A percentile compares a stretch with the other conserved stretches of the same genome.
phyloP scores from a whole-genome alignment of 2,888 invertebrate genomes.

The Bombylius major region DNA sequence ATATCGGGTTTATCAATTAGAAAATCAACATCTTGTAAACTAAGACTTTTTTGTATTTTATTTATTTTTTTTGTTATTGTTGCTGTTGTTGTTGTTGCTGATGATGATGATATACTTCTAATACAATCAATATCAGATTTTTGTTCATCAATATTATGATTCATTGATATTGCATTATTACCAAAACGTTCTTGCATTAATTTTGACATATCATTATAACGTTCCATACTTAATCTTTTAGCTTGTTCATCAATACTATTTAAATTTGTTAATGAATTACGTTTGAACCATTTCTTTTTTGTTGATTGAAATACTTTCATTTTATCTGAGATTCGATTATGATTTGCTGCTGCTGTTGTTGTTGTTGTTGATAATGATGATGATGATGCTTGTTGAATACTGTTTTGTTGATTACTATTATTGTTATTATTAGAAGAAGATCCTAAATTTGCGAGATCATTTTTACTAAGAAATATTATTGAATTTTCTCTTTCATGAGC shows the following conservation, averaged over 20 bases:
- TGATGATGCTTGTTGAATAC: background rate
- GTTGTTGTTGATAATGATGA: background rate
- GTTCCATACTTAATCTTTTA: constrained; percentile 55
- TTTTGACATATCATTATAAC: constrained; percentile 60
- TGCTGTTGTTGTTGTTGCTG: constrained; percentile 17
- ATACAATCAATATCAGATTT: constrained; percentile 17
- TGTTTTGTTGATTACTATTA: constrained; percentile 23
- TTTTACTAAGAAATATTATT: constrained; percentile 53
- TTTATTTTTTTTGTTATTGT: constrained; percentile 17
- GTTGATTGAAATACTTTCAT: constrained; percentile 39
- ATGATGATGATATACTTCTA: too few relatives aligned
- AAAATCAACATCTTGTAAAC: constrained; percentile 33
- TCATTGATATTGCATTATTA: constrained; percentile 17
- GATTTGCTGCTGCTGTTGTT: background rate
- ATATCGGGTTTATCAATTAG: constrained; percentile 29
- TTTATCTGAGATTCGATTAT: constrained; percentile 29
- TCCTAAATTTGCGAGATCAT: constrained; percentile 50
- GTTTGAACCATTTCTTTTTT: constrained; percentile 53
- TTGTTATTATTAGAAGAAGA: constrained; percentile 28
- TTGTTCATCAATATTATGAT: constrained; percentile 1
- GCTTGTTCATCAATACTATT: constrained; percentile 47
- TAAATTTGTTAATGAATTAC: constrained; percentile 20
- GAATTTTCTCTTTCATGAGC: constrained; percentile 50
- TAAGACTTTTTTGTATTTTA: constrained; percentile 30
- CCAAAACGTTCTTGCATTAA: constrained; percentile 56